Evolutionary conservation across 1,140 invertebrate genomes (phyloP).

Genomic region (Apis cerana): DNA sequence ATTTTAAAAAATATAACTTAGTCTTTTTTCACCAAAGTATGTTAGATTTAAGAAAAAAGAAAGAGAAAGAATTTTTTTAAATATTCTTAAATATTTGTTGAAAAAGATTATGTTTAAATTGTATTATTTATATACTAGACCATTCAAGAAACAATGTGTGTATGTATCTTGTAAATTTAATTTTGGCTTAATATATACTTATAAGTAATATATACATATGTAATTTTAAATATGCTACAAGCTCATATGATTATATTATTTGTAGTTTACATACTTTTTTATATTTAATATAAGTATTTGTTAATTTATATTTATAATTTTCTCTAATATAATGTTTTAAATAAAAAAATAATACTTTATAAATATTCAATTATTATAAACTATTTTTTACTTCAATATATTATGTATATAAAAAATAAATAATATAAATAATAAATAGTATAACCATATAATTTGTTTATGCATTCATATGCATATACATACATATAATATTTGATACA

Average conservation of each 20-base stretch:
- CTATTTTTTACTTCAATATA: not conserved
- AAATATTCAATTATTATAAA: not conserved
- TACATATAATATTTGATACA: not conserved
- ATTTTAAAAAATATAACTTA: too few species aligned
- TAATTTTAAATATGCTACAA: constrained; percentile 25
- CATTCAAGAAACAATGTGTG: constrained; percentile 14
- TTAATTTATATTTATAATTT: not conserved
- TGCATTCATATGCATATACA: not conserved
- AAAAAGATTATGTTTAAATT: constrained; percentile 6
- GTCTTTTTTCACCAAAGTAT: not conserved
- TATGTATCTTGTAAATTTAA: constrained; percentile 48
- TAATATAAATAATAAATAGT: too few species aligned
- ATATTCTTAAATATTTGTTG: constrained; percentile 14
- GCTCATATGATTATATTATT: constrained; percentile 26
- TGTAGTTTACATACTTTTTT: constrained; percentile 5
- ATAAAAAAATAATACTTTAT: not conserved
- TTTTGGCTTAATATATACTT: constrained; percentile 48
- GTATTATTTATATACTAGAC: constrained; percentile 42
- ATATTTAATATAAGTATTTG: not conserved
- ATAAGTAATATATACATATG: constrained; percentile 16
- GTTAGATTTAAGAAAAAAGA: not conserved
- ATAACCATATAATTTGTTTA: not conserved
- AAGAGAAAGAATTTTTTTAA: not conserved
- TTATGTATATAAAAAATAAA: not conserved
- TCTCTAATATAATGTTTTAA: not conserved